Evolutionary conservation across 2,113 vertebrate species (phyloP).

Genomic region (Ochotona princeps): DNA sequence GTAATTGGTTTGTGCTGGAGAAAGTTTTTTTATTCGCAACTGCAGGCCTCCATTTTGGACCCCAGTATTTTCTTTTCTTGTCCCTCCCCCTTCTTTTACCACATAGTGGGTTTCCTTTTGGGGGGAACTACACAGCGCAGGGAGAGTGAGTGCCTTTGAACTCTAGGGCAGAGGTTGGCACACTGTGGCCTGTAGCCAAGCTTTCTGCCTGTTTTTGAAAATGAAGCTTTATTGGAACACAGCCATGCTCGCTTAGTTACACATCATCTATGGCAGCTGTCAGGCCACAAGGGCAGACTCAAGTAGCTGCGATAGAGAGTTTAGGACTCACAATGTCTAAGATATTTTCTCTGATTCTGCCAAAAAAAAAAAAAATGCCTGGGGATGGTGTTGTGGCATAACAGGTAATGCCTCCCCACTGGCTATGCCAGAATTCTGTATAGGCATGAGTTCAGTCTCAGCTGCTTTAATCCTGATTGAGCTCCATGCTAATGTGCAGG

Average conservation of each 20-base stretch:
- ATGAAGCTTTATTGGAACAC: slow-evolving; percentile 35
- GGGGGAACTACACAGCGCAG: not conserved
- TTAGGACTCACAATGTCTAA: not conserved
- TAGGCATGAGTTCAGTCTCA: too few relatives aligned
- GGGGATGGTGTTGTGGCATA: too few relatives aligned
- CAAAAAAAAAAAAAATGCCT: too few relatives aligned
- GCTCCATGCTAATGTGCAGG: too few relatives aligned
- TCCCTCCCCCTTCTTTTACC: not conserved
- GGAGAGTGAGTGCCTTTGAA: not conserved
- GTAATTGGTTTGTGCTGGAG: slow-evolving; percentile 45
- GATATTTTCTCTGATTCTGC: not conserved
- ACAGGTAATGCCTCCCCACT: too few relatives aligned
- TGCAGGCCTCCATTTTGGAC: not conserved
- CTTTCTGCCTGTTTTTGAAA: slow-evolving; percentile 22
- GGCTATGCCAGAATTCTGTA: too few relatives aligned
- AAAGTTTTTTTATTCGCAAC: slow-evolving; percentile 38
- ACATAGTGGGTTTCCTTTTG: not conserved
- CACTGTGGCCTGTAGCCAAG: not conserved
- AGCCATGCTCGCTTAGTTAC: not conserved
- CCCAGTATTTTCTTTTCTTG: not conserved
- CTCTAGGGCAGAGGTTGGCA: not conserved
- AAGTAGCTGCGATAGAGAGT: not conserved
- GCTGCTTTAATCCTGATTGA: too few relatives aligned
- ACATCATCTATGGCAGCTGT: not conserved
- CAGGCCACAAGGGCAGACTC: not conserved